Evolutionary conservation across 1,140 invertebrate species (phyloP), one percentile per base, ranked within the genome.

Genomic region (Drosophila kikkawai): DNA sequence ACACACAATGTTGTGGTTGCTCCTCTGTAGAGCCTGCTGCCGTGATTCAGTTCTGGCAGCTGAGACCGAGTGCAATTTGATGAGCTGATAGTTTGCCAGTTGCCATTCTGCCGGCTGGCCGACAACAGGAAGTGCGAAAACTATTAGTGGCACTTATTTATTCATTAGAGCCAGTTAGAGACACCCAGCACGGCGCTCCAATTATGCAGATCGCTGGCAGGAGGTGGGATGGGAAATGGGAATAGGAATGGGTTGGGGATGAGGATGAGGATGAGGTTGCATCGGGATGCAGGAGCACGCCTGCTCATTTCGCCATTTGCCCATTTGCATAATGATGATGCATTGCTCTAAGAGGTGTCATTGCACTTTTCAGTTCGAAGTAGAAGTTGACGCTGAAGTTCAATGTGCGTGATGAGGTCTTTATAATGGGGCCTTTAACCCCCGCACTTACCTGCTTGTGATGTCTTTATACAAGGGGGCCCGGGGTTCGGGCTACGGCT

Each of bases 111-210:
- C 42, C 53, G 41, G 34, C 59, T 58, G 79, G 61, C 68, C 68
- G 69, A 63, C 76, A 74, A 83, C 85, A 88, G 85, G 85, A 88
- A 88, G 85, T 88, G 85, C 85, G 85, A 88, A 88, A 88, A 88
- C 85, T 88, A 88, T 88, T 88, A 88, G 85, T 85, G 85, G 85
- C 85, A 90, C 85, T 90, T 90, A 88, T 88, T 90, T 88, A 88
- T 88, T 88, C 85, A 88, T 88, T 88, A 90, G 85, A 90, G 86
- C 79, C 85, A 90, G 85, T 85, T 90, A 87, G 85, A 90, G 84
- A 87, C 84, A 82, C 81, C 85, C 86, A 75, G 55, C 47, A 29
- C 63, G 63, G 39, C 47, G 70, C 68, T 87, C 84, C 70, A 88
- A 87, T 87, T 87, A 87, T 88, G 68, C 65, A 84, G 57, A 59